phyloP scores from a whole-genome alignment of 2,888 invertebrate species.

The Sipha maydis region DNA sequence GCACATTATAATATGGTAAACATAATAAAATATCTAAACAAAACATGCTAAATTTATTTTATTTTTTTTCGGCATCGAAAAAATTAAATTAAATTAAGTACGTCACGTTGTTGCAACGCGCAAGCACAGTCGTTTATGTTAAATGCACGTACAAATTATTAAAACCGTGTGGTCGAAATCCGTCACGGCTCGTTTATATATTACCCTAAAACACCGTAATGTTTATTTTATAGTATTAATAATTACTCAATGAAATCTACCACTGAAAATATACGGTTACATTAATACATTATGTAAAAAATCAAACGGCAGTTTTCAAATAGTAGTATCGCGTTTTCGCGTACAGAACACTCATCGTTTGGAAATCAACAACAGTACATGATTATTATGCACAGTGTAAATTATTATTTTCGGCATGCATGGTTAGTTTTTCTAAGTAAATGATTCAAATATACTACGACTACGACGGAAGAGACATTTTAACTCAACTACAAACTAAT shows the following conservation, averaged over 20 bases:
- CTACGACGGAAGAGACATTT: neutral
- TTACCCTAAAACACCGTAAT: neutral
- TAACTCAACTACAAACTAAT: neutral
- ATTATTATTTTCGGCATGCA: too few relatives aligned
- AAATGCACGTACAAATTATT: neutral
- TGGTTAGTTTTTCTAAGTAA: neutral
- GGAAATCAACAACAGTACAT: too few relatives aligned
- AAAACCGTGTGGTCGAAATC: neutral
- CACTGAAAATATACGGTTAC: neutral
- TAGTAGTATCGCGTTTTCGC: neutral
- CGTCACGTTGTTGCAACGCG: neutral
- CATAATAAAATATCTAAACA: constrained; percentile 16
- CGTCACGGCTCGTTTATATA: neutral
- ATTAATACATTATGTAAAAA: neutral
- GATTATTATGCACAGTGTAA: too few relatives aligned
- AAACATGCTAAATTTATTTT: constrained; percentile 10
- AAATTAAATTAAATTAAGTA: neutral
- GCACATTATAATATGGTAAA: constrained; percentile 3
- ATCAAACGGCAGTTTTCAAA: neutral
- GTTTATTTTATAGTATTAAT: neutral
- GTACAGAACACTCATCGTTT: too few relatives aligned
- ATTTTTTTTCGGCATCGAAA: neutral
- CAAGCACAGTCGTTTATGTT: neutral
- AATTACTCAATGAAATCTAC: neutral
- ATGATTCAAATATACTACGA: neutral